Evolutionary conservation across 2,113 vertebrate genomes (phyloP).

Genomic region (Sebastes fasciatus): DNA sequence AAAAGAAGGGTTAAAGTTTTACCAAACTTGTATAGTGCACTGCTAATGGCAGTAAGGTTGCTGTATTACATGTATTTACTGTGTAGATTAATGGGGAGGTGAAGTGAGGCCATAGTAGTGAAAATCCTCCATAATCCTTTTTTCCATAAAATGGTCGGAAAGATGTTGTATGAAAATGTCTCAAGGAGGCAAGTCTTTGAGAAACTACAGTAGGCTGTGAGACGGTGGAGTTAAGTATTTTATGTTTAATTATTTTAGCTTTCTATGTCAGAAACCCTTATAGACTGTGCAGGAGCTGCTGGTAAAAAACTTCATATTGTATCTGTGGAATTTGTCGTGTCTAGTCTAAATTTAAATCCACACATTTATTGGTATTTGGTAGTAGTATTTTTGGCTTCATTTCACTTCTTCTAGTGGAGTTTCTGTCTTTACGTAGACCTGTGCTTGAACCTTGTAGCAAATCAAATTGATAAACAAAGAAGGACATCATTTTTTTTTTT

Average conservation of each 20-base stretch:
- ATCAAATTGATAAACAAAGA: background rate
- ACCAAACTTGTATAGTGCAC: background rate
- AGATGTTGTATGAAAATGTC: slow-evolving; percentile 1
- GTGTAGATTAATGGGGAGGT: slow-evolving; percentile 10
- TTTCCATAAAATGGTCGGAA: slow-evolving; percentile 6
- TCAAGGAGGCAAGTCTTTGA: slow-evolving; percentile 2
- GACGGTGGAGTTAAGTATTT: background rate
- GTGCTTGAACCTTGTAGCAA: background rate
- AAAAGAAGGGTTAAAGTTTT: background rate
- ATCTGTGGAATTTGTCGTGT: background rate
- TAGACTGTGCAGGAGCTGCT: too few species aligned
- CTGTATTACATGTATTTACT: slow-evolving; percentile 20
- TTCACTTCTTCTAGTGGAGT: too few species aligned
- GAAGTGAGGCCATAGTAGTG: slow-evolving; percentile 3
- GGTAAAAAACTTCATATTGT: background rate
- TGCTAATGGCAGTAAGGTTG: slow-evolving; percentile 1
- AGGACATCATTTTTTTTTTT: background rate
- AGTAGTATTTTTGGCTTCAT: slow-evolving; percentile 1
- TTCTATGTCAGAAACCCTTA: background rate
- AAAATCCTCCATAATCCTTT: slow-evolving; percentile 32
- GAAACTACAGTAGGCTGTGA: background rate
- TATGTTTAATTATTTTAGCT: background rate
- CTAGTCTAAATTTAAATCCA: background rate
- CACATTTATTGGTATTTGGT: background rate
- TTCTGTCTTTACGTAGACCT: background rate